A percentile compares a stretch with the other conserved stretches of the same genome.
phyloP scores from a whole-genome alignment of 2,797 vertebrate genomes.

The Meriones psammophilus region DNA sequence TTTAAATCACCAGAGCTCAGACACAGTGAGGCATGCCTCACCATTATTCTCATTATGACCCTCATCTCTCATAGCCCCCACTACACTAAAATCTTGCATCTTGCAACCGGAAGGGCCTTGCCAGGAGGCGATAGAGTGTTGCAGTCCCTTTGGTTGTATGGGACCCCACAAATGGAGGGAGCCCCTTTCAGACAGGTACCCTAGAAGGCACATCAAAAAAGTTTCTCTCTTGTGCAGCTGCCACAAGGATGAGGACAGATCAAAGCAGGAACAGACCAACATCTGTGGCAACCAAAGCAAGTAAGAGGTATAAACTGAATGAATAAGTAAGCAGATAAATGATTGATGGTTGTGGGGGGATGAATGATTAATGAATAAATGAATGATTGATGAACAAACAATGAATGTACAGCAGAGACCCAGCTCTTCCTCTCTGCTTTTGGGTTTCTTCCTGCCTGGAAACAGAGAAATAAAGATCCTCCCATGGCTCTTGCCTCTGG shows the following conservation, averaged over 20 bases:
- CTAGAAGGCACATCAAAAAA: background rate
- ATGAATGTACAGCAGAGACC: background rate
- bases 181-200: background rate
- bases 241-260: conserved; percentile 56
- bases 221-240: conserved; percentile 60
- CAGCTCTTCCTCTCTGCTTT: conserved; percentile 18
- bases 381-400: conserved; percentile 71
- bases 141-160: background rate
- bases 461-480: background rate
- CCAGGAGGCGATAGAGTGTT: background rate
- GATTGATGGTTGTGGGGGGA: conserved; percentile 64
- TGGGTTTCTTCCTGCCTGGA: conserved; percentile 21
- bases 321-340: conserved; percentile 75
- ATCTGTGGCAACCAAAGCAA: conserved; percentile 67
- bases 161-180: background rate
- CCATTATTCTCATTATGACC: background rate
- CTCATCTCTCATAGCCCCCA: background rate
- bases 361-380: conserved; percentile 75
- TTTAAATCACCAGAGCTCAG: background rate
- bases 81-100: background rate
- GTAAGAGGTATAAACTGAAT: conserved; percentile 51
- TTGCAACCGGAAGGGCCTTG: background rate
- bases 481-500: background rate
- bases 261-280: conserved; percentile 63
- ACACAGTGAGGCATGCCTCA: background rate